Percentiles rank a stretch among this genome's conserved stretches.
phyloP scores from a whole-genome alignment of 2,113 vertebrate species.

The Hystrix brachyura region DNA sequence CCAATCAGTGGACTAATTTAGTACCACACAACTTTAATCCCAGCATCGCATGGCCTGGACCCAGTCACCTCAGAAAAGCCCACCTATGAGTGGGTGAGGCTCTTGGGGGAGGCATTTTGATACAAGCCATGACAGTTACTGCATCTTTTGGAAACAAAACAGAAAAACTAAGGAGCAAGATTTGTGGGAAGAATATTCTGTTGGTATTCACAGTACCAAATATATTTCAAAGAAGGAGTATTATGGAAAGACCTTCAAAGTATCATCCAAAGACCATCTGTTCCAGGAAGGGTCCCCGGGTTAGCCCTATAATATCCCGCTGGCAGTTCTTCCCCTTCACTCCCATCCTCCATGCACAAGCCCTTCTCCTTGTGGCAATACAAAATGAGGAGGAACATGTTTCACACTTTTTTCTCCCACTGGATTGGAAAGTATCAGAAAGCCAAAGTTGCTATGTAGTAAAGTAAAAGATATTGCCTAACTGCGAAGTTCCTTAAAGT shows the following conservation, averaged over 20 bases:
- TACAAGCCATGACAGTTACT: not conserved
- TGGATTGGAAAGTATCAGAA: not conserved
- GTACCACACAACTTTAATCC: not conserved
- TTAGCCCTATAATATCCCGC: not conserved
- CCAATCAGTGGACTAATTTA: not conserved
- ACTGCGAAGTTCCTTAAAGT: not conserved
- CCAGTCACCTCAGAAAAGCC: not conserved
- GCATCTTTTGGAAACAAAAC: not conserved
- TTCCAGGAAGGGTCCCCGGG: not conserved
- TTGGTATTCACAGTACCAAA: not conserved
- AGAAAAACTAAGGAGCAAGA: not conserved
- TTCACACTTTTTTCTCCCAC: not conserved
- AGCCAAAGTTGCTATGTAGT: not conserved
- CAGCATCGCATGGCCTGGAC: not conserved
- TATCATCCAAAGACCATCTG: not conserved
- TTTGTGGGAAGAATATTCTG: not conserved
- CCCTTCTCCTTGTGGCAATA: not conserved
- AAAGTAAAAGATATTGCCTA: not conserved
- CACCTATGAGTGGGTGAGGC: not conserved
- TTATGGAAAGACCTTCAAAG: not conserved
- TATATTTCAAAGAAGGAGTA: not conserved
- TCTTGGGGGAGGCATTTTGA: not conserved
- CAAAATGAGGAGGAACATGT: not conserved
- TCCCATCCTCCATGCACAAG: not conserved
- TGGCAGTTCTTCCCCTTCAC: not conserved